Conservation (phyloP, 2,888 invertebrate species). For the Drosophila kokeensis region DNA sequence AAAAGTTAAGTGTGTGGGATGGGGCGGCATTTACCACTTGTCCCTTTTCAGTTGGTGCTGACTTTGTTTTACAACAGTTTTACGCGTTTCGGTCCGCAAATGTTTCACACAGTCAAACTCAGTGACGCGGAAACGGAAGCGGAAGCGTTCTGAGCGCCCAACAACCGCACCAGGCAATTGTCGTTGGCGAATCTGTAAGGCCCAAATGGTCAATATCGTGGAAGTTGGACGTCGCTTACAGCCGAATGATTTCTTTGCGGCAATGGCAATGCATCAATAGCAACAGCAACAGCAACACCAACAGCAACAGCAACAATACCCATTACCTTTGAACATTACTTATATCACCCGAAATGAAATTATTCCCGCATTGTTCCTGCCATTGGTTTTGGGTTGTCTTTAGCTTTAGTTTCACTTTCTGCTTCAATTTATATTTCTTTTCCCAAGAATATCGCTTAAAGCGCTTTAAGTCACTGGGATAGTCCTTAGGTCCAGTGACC, state of each 20-base stretch:
- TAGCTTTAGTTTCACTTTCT: neutral
- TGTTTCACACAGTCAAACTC: conserved; percentile 54
- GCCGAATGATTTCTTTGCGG: conserved; percentile 65
- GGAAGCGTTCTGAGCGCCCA: conserved; percentile 29
- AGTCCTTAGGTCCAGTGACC: neutral
- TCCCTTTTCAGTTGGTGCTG: conserved; percentile 14
- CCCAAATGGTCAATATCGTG: conserved; percentile 20
- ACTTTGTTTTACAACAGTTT: conserved; percentile 67
- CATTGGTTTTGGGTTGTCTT: neutral
- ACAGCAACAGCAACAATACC: neutral
- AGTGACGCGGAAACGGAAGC: conserved; percentile 64
- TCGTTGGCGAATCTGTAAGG: conserved; percentile 26
- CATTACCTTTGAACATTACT: conserved; percentile 3
- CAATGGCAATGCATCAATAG: conserved; percentile 68
- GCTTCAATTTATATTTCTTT: neutral
- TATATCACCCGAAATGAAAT: conserved; percentile 20
- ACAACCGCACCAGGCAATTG: conserved; percentile 15
- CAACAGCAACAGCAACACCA: conserved; percentile 11
- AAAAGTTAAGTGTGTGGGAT: conserved; percentile 27
- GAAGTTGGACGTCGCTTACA: conserved; percentile 54
- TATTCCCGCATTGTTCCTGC: conserved; percentile 14
- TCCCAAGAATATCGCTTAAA: conserved; percentile 2
- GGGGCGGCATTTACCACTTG: conserved; percentile 4
- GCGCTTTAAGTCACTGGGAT: neutral
- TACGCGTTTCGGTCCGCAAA: conserved; percentile 52